These are phyloP conservation scores for Poliocrania exsul DNA, from an alignment of 2,797 vertebrate genomes.

Conservation along the genomic window DNA sequence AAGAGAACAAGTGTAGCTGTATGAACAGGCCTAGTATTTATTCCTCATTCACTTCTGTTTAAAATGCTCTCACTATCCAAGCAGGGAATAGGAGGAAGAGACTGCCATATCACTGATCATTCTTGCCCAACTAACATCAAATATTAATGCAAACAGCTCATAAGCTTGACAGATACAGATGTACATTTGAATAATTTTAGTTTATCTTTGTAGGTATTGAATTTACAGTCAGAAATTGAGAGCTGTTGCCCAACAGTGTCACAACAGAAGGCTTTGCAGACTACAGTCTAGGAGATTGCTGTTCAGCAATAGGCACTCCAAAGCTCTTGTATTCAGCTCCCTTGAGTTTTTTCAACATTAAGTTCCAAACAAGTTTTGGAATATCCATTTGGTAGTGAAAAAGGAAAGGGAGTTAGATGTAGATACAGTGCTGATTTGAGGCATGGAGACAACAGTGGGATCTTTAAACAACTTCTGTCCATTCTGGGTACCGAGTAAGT, in stretches of 20 bases:
- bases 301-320: not conserved
- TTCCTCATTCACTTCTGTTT: not conserved
- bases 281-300: not conserved
- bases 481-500: not conserved
- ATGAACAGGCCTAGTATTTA: not conserved
- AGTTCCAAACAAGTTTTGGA: accelerated
- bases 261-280: not conserved
- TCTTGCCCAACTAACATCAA: not conserved
- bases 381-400: not conserved
- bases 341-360: not conserved
- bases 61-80: not conserved
- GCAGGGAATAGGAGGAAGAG: not conserved
- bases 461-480: not conserved
- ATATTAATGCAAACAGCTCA: conserved; percentile 5
- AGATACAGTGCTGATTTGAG: not conserved
- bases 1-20: not conserved
- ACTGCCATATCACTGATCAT: not conserved
- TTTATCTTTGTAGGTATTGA: not conserved
- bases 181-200: conserved; percentile 9
- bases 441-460: not conserved
- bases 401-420: not conserved
- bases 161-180: not conserved
- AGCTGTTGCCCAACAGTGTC: not conserved
- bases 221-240: not conserved
- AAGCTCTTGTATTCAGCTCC: not conserved